Evolutionary conservation across 2,888 invertebrate genomes (phyloP), one percentile per base, ranked within the genome.

Genomic region (Hyposoter dolosus): DNA sequence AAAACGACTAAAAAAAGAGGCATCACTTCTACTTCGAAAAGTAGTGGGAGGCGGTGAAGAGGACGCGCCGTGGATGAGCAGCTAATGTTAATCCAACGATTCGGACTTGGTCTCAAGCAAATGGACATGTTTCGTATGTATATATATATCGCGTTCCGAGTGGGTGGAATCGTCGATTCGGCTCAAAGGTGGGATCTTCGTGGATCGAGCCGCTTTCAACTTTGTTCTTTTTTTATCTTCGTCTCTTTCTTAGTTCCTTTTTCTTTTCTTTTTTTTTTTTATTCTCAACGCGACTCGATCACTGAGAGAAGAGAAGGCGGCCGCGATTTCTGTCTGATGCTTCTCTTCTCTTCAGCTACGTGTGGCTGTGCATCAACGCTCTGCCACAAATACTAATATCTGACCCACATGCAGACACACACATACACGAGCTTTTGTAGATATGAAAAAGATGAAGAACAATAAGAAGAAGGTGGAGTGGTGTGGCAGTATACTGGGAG

Each of bases 141-240:
- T 79, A 71, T 79, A 71, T 88, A 78, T 65, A 76, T 82, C 56
- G 76, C 43, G 76, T 50, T 86, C 83, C 90, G 90, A 87, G 93
- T 93, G 93, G 93, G 93, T 93, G 93, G 93, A 93, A 92, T 92
- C 92, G 91, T 90, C 90, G 91, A 91, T 90, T 89, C 89, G 87
- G 86, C 87, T 87, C 88, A 90, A 87, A 92, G 92, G 92, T 92
- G 92, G 91, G 91, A 92, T 92, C 91, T 89, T 88, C 85, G 89
- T 89, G 90, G 82, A 88, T 87, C 81, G 83, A 83, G 53, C 66
- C 65, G 72, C 78, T 83, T 85, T 72, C 53, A 40, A 68, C 79
- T 80, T n/a, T n/a, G 15, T 63, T 75, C 45, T 75, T 74, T 69
- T 45, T 66, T 65, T 28, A 56, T 43, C 50, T 53, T 74, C 47